Base-by-base conservation (phyloP, 2,113 vertebrate species). In the Tragelaphus imberbis region DNA sequence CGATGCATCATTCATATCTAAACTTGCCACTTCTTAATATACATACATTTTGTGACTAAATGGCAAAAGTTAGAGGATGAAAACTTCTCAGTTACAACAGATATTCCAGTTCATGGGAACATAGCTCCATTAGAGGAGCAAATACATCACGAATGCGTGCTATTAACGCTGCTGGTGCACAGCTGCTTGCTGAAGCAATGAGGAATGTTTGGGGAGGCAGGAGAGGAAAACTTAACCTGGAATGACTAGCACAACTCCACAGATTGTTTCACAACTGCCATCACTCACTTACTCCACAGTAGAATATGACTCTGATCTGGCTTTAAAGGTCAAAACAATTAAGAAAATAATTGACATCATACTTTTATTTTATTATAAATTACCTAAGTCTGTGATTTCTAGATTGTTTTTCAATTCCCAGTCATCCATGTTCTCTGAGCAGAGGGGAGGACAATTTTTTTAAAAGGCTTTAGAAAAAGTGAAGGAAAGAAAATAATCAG, bases 371-470 rank as follows among this genome's bases (percentile, higher is more conserved):
- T 51, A 91, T 89, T 92, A 56, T 55, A 77, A 91, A 79, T 77
- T 88, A 81, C 59, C 65, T 40, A 94, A 80, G 86, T 51, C 7
- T 89, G 16, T 79, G 51, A 90, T 15, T 71, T 33, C 47, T 71
- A 55, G 55, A 75, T 93, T 90, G 68, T 17, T 89, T 97, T 96
- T 75, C n/a, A 75, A 84, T 93, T 59, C 93, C n/a, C 14, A 84
- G 13, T 49, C 53, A 89, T 51, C 7, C 47, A 80, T 6, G 9
- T 44, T 33, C 36, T 94, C 36, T 49, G 25, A 77, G 30, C 80
- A 27, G 3, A 84, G 33, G 10, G 13, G 47, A 77, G 30, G 40
- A 47, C 21, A 85, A 63, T 44, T 94, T 91, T 92, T 89, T 63
- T 27, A 61, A 82, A 88, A 93, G 3, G 6, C 44, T 91, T 53